Evolutionary conservation across 1,140 invertebrate species (phyloP), one percentile per base, ranked within the genome.

Genomic region (Leptopilina clavipes): DNA sequence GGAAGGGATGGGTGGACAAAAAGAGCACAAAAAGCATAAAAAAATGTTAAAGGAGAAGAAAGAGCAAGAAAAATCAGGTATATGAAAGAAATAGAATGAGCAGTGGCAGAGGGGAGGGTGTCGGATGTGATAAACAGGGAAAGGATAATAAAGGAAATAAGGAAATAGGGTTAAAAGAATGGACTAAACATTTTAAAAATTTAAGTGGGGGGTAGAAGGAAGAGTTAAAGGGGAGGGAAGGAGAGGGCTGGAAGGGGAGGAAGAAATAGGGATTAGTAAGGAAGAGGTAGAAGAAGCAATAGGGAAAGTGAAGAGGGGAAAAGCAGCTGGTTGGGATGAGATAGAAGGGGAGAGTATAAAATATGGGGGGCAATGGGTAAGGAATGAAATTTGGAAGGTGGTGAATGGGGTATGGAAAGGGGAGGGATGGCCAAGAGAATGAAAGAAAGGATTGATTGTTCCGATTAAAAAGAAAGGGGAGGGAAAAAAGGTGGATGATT

Each of bases 171-270:
- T 22, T 44, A 19, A 11, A 44, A 44, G 45, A 75, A 25, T 75
- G 48, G 45, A 71, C 18, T 10, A 22, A 73, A 71, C 25, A 73
- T 54, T 76, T 74, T 31, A 72, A 19, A 25, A 65, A 44, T 3
- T 72, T 14, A 52, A 74, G 45, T 10, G 14, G 54, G 52, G 70
- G 74, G 25, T 43, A 54, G 43, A 54, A 12, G 5, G 72, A 14
- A 25, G 54, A 48, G 12, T 11, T 14, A 45, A 0, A 31, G n/a
- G 70, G 22, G 45, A 14, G 40, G 18, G 74, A 18, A 72, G 54
- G 19, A 71, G 72, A n/a, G 14, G 70, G 17, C 31, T 5, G 22
- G 43, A 65, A 45, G 54, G 18, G 70, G 17, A n/a, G 6, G 3
- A 56, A 56, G 40, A 52, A 70, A 25, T 25, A 75, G 31, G 52